Evolutionary conservation across 2,113 vertebrate genomes (phyloP).

Genomic region (Procapra przewalskii): DNA sequence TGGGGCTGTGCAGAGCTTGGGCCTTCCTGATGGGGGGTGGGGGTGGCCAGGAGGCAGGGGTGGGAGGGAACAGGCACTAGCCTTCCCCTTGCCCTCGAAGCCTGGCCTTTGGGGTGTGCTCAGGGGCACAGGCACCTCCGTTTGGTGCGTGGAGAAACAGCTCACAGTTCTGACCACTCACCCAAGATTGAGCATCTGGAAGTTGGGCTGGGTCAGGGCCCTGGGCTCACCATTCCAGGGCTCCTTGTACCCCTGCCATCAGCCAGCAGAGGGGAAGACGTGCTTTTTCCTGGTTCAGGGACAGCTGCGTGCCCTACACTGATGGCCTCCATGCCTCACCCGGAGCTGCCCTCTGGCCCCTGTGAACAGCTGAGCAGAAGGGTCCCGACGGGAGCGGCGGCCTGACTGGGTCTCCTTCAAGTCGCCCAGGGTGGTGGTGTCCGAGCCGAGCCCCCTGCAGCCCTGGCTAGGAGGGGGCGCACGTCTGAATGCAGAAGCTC

Average conservation of each 20-base stretch:
- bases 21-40: neutral
- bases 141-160: neutral
- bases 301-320: neutral
- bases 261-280: too few relatives aligned
- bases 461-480: too few relatives aligned
- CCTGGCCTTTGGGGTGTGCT: neutral
- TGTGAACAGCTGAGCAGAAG: neutral
- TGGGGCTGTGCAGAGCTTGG: too few relatives aligned
- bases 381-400: neutral
- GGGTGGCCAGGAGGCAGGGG: neutral
- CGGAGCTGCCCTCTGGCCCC: neutral
- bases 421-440: accelerated
- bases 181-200: neutral
- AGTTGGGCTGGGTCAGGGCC: neutral
- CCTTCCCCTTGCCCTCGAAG: neutral
- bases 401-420: neutral
- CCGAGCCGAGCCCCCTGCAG: neutral
- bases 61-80: neutral
- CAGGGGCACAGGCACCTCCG: neutral
- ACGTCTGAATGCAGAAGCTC: neutral
- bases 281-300: too few relatives aligned
- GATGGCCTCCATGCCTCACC: neutral
- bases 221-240: neutral
- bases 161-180: neutral
- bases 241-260: accelerated